These are phyloP conservation scores for Drymodes brunneopygia DNA, from an alignment of 2,113 vertebrate genomes.

Conservation along the genomic window DNA sequence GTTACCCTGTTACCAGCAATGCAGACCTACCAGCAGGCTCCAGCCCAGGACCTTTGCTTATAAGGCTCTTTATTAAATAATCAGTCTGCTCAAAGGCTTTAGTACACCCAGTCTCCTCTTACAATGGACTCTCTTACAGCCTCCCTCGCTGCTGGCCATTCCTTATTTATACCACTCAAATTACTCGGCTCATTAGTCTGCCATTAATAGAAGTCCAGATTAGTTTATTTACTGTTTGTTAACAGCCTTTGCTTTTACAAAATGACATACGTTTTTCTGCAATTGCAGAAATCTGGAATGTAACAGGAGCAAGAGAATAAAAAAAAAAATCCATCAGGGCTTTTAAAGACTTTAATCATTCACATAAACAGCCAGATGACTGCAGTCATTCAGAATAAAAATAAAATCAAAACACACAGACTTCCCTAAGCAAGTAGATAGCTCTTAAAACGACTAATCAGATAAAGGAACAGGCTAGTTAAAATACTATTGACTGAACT, in stretches of 20 bases:
- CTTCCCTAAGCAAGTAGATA: not conserved
- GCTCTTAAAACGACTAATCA: not conserved
- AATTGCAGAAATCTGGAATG: not conserved
- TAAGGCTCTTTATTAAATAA: not conserved
- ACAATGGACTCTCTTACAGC: not conserved
- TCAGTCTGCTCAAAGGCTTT: not conserved
- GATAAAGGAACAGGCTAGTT: not conserved
- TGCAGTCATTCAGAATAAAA: conserved; percentile 3
- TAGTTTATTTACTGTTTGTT: conserved; percentile 3
- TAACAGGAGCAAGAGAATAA: not conserved
- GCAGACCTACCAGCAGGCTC: not conserved
- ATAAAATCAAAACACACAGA: not conserved
- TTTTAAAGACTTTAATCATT: not conserved
- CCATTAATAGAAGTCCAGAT: not conserved
- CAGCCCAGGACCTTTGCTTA: not conserved
- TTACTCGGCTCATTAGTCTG: not conserved
- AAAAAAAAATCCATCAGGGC: not conserved
- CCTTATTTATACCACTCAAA: not conserved
- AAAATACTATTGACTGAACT: not conserved
- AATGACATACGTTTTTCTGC: not conserved
- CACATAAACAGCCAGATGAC: not conserved
- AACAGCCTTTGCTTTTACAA: not conserved
- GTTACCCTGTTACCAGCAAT: not conserved
- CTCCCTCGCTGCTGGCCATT: not conserved
- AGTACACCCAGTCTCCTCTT: not conserved